Evolutionary conservation across 2,797 vertebrate species (phyloP).

Genomic region (Serranus cabrilla): DNA sequence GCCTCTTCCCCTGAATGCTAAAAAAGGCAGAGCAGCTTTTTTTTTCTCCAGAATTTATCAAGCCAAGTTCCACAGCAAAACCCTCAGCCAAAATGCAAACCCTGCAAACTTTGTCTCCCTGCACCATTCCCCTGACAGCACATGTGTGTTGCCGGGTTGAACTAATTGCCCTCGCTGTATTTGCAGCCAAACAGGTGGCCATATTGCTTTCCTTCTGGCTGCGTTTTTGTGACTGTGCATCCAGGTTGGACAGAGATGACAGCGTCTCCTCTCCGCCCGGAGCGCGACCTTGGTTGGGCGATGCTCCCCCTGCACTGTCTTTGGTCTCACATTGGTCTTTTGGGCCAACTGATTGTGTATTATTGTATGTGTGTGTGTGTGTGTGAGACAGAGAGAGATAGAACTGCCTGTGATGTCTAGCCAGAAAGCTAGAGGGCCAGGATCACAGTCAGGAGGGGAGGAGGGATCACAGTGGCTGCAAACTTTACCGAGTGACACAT

Average conservation of each 20-base stretch:
- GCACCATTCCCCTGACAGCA: conserved; percentile 50
- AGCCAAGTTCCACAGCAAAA: conserved; percentile 10
- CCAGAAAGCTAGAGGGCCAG: conserved; percentile 66
- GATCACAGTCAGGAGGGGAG: conserved; percentile 46
- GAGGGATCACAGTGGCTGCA: conserved; percentile 26
- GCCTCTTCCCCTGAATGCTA: neutral
- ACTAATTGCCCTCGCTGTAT: conserved; percentile 72
- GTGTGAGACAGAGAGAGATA: conserved; percentile 20
- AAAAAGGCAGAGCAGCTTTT: conserved; percentile 9
- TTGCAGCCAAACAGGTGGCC: conserved; percentile 77
- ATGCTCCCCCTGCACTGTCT: conserved; percentile 48
- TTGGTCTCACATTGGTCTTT: conserved; percentile 71
- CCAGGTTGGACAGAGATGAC: conserved; percentile 79
- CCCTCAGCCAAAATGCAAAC: conserved; percentile 47
- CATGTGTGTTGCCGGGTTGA: conserved; percentile 60
- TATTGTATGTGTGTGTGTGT: conserved; percentile 17
- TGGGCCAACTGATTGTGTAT: conserved; percentile 60
- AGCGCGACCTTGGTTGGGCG: conserved; percentile 70
- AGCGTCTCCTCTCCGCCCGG: conserved; percentile 63
- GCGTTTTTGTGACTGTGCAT: conserved; percentile 49
- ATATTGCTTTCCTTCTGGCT: conserved; percentile 76
- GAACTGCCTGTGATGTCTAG: conserved; percentile 64
- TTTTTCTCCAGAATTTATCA: conserved; percentile 23
- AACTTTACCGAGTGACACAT: conserved; percentile 52
- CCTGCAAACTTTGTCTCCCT: conserved; percentile 47